phyloP scores from a whole-genome alignment of 2,113 vertebrate species.

The Nibea coibor region DNA sequence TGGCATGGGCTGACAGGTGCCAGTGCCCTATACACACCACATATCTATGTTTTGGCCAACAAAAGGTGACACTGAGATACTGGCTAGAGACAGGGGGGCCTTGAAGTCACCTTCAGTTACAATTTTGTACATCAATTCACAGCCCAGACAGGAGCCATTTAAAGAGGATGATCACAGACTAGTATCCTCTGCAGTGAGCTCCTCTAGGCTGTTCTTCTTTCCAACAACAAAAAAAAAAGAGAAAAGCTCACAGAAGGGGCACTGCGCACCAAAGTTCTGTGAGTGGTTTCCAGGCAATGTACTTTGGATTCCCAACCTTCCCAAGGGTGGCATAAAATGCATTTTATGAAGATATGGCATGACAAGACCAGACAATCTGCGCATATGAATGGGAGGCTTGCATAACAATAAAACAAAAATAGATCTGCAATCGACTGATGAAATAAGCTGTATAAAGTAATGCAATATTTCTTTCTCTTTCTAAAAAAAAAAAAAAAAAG shows the following conservation, averaged over 20 bases:
- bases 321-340: constrained; percentile 48
- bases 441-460: neutral
- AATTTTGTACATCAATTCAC: constrained; percentile 64
- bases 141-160: constrained; percentile 50
- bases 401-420: constrained; percentile 25
- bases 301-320: constrained; percentile 53
- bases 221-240: constrained; percentile 1
- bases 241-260: constrained; percentile 44
- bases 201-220: constrained; percentile 49
- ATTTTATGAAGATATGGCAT: constrained; percentile 43
- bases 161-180: constrained; percentile 58
- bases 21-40: constrained; percentile 69
- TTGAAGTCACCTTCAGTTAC: constrained; percentile 58
- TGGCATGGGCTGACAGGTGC: constrained; percentile 68
- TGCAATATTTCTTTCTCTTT: neutral
- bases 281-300: constrained; percentile 69
- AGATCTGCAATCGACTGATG: constrained; percentile 15
- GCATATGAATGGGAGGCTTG: constrained; percentile 21
- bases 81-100: constrained; percentile 48
- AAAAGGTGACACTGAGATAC: constrained; percentile 69
- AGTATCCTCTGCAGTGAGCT: constrained; percentile 49
- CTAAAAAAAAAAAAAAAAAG: neutral
- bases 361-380: constrained; percentile 34
- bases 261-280: constrained; percentile 36
- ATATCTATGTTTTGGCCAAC: constrained; percentile 67